phyloP scores from a whole-genome alignment of 2,888 invertebrate genomes.

The Punctoribates punctum region DNA sequence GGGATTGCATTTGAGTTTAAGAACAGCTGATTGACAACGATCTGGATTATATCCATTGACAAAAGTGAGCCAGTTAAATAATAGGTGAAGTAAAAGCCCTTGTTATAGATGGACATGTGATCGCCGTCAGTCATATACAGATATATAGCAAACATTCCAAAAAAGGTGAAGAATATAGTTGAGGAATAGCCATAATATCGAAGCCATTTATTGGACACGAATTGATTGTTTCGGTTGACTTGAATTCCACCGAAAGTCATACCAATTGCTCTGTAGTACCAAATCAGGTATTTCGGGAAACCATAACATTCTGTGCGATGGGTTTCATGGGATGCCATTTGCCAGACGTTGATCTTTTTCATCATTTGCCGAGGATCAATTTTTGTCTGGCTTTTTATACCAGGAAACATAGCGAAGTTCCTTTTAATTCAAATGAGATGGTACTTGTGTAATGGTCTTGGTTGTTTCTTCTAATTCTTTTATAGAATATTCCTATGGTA shows the following conservation, averaged over 20 bases:
- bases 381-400: too few species aligned
- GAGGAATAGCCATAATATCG: neutral
- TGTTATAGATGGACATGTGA: neutral
- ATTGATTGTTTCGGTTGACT: neutral
- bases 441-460: too few species aligned
- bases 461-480: too few species aligned
- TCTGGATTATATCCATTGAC: neutral
- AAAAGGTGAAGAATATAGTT: neutral
- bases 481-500: too few species aligned
- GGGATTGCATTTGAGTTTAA: neutral
- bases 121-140: neutral
- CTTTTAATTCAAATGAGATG: too few species aligned
- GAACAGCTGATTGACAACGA: neutral
- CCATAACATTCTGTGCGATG: too few species aligned
- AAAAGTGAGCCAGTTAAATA: neutral
- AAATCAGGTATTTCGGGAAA: too few species aligned
- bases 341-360: too few species aligned
- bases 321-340: too few species aligned
- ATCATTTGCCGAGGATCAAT: too few species aligned
- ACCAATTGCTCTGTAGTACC: slow-evolving; percentile 5
- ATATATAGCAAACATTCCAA: neutral
- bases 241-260: neutral
- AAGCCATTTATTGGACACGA: slow-evolving; percentile 1
- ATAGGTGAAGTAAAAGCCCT: neutral
- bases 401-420: too few species aligned